Percentiles rank a stretch among this genome's conserved stretches.
Conservation (phyloP, 2,888 invertebrate species). For the Orthosia cruda region DNA sequence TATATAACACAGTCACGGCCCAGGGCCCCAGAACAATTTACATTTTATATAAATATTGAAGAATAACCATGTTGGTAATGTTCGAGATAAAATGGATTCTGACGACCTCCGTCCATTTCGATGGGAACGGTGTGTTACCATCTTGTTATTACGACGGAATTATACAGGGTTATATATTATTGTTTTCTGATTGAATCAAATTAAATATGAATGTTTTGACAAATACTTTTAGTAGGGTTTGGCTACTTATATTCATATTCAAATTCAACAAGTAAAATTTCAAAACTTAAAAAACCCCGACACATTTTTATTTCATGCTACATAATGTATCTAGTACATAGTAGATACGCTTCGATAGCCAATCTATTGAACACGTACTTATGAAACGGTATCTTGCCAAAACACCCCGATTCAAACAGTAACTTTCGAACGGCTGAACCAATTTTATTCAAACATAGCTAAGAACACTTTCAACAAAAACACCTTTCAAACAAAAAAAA, state of each 20-base stretch:
- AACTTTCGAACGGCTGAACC: too few relatives aligned
- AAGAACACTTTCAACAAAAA: too few relatives aligned
- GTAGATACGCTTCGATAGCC: too few relatives aligned
- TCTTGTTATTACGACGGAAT: slow-evolving; percentile 38
- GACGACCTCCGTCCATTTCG: slow-evolving; percentile 61
- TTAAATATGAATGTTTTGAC: background rate
- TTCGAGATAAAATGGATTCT: slow-evolving; percentile 72
- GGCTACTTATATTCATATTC: background rate
- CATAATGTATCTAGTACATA: too few relatives aligned
- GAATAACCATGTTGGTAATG: slow-evolving; percentile 74
- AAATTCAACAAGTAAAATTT: too few relatives aligned
- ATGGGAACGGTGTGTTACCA: slow-evolving; percentile 45
- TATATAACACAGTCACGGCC: slow-evolving; percentile 70
- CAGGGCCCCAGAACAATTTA: slow-evolving; percentile 83
- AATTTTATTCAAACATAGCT: too few relatives aligned
- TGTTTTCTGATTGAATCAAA: slow-evolving; percentile 13
- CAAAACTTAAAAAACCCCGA: too few relatives aligned
- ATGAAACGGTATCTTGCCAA: too few relatives aligned
- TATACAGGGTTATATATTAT: slow-evolving; percentile 22
- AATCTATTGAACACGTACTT: too few relatives aligned
- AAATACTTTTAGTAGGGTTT: background rate
- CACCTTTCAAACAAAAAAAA: too few relatives aligned
- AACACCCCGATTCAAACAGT: too few relatives aligned
- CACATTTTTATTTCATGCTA: too few relatives aligned
- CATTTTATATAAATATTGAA: slow-evolving; percentile 85